Evolutionary conservation across 2,113 vertebrate species (phyloP), one percentile per base, ranked within the genome.

Genomic region (Apus apus): DNA sequence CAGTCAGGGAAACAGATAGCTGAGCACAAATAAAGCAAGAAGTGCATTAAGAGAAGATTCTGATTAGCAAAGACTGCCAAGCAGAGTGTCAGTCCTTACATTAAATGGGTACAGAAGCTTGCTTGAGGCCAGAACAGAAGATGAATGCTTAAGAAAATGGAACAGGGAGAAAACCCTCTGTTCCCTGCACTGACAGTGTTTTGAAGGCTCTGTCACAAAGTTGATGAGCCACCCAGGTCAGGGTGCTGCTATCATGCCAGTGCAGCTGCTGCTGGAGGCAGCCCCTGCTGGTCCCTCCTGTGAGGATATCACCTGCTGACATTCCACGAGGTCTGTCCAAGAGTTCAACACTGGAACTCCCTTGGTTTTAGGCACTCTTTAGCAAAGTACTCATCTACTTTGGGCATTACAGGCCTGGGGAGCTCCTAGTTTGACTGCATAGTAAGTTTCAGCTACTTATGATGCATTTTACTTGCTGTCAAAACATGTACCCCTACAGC

Each of bases 81-180:
- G 87, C 87, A 77, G 50, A 78, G 85, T 32, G 78, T 61, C 77
- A 56, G 43, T 15, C 78, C 73, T 32, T 32, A 32, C 19, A 34
- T 20, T 46, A 60, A 27, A n/a, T 1, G 48, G 20, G n/a, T 30
- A 61, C 5, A 79, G 48, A 67, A 65, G 62, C 65, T 51, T 73
- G 87, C 71, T 91, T 73, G 26, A 80, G 79, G 85, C 19, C 48
- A 89, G 84, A 86, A 13, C 45, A 89, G 80, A 92, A 92, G 73
- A 6, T 46, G 76, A 90, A 64, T 8, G 21, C 75, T 71, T n/a
- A 61, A 91, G 62, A 54, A 74, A 89, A 70, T 6, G 7, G 62
- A 82, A 92, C 45, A 21, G 48, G 53, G 46, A 85, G 80, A 76
- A 78, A 88, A 62, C 23, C 15, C 51, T 74, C 54, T 34, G 67